Evolutionary conservation across 2,113 vertebrate species (phyloP).

Genomic region (Scomber colias): DNA sequence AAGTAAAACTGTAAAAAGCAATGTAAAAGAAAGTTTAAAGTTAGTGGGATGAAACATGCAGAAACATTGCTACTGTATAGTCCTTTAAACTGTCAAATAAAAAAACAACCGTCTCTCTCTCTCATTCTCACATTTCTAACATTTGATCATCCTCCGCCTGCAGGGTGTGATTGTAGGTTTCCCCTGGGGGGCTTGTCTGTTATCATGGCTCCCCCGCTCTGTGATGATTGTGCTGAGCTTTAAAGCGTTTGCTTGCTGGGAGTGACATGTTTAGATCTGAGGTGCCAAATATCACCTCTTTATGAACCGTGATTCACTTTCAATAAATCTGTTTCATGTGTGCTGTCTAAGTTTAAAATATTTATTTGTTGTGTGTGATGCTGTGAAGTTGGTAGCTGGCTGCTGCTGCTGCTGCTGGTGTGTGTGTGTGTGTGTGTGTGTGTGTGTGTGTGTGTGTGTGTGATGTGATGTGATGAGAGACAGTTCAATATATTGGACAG

Average conservation of each 20-base stretch:
- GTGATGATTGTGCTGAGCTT: conserved; percentile 46
- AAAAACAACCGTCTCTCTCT: background rate
- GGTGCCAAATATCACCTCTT: conserved; percentile 29
- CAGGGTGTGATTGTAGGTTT: conserved; percentile 31
- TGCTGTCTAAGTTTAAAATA: conserved; percentile 46
- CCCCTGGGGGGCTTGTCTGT: conserved; percentile 10
- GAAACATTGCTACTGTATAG: accelerated
- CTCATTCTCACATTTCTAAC: background rate
- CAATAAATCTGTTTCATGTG: conserved; percentile 30
- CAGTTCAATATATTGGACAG: background rate
- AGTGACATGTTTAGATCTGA: conserved; percentile 32
- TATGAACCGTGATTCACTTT: background rate
- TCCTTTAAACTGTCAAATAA: conserved; percentile 14
- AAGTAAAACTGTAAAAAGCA: background rate
- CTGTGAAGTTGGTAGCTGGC: background rate
- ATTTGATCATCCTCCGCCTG: conserved; percentile 41
- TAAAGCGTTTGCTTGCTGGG: conserved; percentile 25
- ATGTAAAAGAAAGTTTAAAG: background rate
- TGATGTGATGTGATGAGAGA: background rate
- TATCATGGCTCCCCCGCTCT: conserved; percentile 21
- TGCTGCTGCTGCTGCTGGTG: no score
- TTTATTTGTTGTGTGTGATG: conserved; percentile 27
- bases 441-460: no score
- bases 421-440: no score
- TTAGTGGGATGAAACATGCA: background rate